A percentile compares a stretch with the other conserved stretches of the same genome.
Conservation (phyloP, 2,888 invertebrate genomes). For the Sepioteuthis lessoniana region DNA sequence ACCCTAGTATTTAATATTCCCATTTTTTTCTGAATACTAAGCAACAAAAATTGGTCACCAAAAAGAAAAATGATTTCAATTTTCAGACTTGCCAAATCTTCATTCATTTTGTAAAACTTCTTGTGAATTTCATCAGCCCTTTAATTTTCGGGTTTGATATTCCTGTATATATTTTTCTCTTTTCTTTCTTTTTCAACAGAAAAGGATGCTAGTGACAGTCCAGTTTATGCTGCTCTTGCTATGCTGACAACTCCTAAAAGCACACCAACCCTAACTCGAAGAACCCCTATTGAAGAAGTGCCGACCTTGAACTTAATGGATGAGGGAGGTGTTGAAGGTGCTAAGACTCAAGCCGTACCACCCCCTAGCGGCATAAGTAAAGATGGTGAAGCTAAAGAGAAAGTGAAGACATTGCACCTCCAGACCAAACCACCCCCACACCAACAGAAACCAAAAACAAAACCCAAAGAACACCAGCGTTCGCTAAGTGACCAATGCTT, state of each 20-base stretch:
- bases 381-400: constrained; percentile 44
- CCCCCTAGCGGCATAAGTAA: neutral
- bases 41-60: no score
- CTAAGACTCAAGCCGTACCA: neutral
- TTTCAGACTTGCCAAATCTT: no score
- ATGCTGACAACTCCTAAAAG: constrained; percentile 38
- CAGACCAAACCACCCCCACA: neutral
- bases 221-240: constrained; percentile 9
- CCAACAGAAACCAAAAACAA: constrained; percentile 48
- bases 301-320: neutral
- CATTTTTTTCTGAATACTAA: no score
- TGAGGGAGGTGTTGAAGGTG: neutral
- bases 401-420: neutral
- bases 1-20: no score
- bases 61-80: no score
- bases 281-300: neutral
- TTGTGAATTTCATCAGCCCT: no score
- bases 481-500: constrained; percentile 73
- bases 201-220: neutral
- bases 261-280: neutral
- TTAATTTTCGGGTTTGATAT: no score
- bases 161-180: no score
- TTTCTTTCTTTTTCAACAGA: neutral
- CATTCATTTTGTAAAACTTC: no score
- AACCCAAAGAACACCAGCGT: constrained; percentile 50